These are phyloP conservation scores for Dicyrtoma fusca DNA, from an alignment of 2,888 invertebrate genomes.

Conservation along the genomic window DNA sequence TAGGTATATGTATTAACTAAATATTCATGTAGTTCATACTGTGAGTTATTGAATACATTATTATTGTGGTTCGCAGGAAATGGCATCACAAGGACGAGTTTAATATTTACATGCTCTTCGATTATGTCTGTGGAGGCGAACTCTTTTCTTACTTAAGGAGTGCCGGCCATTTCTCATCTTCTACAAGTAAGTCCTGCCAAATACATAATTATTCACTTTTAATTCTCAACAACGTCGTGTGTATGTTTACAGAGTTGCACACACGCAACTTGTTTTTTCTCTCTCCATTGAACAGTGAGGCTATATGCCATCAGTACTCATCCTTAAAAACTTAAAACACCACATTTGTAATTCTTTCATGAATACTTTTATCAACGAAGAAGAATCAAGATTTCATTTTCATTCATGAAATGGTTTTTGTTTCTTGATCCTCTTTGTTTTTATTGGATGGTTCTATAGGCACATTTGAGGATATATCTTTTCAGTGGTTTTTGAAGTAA, in stretches of 20 bases:
- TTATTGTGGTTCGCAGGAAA: conserved; percentile 34
- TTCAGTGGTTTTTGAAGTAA: no score
- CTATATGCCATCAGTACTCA: no score
- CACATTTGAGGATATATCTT: no score
- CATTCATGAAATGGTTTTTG: conserved; percentile 11
- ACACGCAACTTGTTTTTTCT: no score
- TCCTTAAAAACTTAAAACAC: background rate
- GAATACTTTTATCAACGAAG: background rate
- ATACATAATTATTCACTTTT: conserved; percentile 6
- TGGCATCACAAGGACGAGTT: conserved; percentile 67
- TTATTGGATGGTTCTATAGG: background rate
- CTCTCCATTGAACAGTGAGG: no score
- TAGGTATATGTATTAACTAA: no score
- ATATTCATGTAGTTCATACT: no score
- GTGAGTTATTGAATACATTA: conserved; percentile 1
- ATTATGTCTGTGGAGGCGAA: conserved; percentile 95
- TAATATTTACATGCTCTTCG: conserved; percentile 94
- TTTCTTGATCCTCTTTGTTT: conserved; percentile 24
- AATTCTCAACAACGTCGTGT: background rate
- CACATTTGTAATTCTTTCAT: no score
- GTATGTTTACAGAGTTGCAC: no score
- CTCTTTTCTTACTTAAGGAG: conserved; percentile 93
- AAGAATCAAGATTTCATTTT: background rate
- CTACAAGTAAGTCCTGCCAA: conserved; percentile 65
- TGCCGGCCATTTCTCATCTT: conserved; percentile 77